Conservation (phyloP, 2,888 invertebrate genomes). For the Nudaria mundana region DNA sequence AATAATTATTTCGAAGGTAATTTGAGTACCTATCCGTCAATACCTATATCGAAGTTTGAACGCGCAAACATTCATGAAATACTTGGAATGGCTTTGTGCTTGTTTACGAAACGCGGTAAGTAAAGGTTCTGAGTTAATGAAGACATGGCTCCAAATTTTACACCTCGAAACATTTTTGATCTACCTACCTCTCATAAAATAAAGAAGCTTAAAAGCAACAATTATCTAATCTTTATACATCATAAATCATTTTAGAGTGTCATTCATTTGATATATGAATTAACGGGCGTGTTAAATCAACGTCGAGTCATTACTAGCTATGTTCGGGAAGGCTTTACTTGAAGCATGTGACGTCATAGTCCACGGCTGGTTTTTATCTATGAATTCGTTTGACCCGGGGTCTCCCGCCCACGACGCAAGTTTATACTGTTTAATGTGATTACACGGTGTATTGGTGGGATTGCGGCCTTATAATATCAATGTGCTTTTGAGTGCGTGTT, state of each 20-base stretch:
- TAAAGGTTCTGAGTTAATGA: constrained; percentile 2
- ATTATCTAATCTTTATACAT: constrained; percentile 40
- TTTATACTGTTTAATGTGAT: constrained; percentile 35
- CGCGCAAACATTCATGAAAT: no score
- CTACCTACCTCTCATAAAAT: constrained; percentile 23
- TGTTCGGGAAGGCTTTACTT: constrained; percentile 15
- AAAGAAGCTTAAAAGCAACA: constrained; percentile 36
- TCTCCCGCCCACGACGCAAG: constrained; percentile 67
- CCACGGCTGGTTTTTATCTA: constrained; percentile 63
- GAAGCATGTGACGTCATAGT: constrained; percentile 48
- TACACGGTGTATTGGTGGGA: constrained; percentile 30
- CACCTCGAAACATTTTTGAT: constrained; percentile 6
- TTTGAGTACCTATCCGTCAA: no score
- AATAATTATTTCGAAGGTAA: no score
- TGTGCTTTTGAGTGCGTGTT: constrained; percentile 6
- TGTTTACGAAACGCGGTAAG: constrained; percentile 1
- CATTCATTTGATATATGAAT: constrained; percentile 51
- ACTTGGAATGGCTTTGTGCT: not conserved
- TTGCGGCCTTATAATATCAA: constrained; percentile 18
- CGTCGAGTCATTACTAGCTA: constrained; percentile 50
- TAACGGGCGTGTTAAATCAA: constrained; percentile 68
- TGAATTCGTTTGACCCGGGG: constrained; percentile 68
- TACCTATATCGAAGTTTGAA: no score
- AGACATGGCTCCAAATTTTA: constrained; percentile 8
- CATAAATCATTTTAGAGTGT: constrained; percentile 54